phyloP scores from a whole-genome alignment of 2,113 vertebrate genomes.

The Aldabrachelys gigantea region DNA sequence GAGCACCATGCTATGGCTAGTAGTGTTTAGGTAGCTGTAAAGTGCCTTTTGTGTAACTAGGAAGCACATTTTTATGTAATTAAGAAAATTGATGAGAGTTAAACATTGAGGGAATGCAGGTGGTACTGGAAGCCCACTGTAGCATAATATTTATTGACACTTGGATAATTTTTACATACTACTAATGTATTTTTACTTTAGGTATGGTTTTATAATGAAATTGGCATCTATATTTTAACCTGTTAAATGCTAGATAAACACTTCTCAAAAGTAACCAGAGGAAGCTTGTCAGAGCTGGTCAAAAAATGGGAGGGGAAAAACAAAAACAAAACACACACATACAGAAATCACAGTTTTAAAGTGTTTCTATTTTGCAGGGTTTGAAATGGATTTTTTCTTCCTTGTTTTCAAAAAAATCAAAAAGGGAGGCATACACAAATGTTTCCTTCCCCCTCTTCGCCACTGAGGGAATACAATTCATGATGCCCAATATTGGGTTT shows the following conservation, averaged over 20 bases:
- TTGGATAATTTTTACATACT: slow-evolving; percentile 7
- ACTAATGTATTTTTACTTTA: neutral
- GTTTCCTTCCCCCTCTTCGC: neutral
- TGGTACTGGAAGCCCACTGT: neutral
- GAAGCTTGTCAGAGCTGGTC: neutral
- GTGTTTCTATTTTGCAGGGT: neutral
- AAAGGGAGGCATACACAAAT: too few relatives aligned
- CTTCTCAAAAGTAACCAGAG: neutral
- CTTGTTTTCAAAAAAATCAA: too few relatives aligned
- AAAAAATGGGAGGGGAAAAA: neutral
- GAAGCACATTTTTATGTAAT: slow-evolving; percentile 53
- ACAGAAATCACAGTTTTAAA: neutral
- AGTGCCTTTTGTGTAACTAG: slow-evolving; percentile 23
- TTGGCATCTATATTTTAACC: neutral
- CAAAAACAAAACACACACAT: accelerated
- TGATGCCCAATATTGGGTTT: neutral
- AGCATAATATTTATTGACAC: neutral
- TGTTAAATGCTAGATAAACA: neutral
- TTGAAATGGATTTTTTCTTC: neutral
- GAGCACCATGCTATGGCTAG: slow-evolving; percentile 40
- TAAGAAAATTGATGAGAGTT: slow-evolving; percentile 58
- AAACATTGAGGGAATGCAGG: slow-evolving; percentile 20
- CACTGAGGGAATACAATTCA: neutral
- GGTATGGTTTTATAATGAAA: neutral
- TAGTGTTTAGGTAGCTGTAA: slow-evolving; percentile 18